These are phyloP conservation scores for Metacarcinus magister DNA, from an alignment of 2,888 invertebrate species.

Conservation along the genomic window DNA sequence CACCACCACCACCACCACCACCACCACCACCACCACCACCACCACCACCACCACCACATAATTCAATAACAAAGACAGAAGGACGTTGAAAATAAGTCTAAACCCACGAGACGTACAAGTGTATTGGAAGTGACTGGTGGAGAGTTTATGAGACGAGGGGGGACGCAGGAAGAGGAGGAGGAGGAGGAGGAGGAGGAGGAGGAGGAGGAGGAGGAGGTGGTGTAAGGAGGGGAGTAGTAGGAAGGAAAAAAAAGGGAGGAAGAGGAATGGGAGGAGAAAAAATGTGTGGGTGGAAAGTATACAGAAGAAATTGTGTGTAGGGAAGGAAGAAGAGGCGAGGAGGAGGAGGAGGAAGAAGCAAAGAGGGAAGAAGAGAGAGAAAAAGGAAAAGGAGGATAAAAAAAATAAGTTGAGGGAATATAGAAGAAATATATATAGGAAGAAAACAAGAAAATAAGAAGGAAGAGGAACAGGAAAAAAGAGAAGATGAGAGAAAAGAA, in stretches of 20 bases:
- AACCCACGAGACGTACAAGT: neutral
- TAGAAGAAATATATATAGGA: too few relatives aligned
- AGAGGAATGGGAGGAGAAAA: too few relatives aligned
- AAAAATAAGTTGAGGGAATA: too few relatives aligned
- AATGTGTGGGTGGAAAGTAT: too few relatives aligned
- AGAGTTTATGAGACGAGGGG: constrained; percentile 38
- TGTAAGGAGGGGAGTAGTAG: too few relatives aligned
- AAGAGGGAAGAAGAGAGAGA: too few relatives aligned
- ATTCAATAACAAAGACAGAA: neutral
- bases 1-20: neutral
- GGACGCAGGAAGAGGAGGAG: neutral
- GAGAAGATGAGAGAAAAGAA: neutral
- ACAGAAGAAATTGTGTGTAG: too few relatives aligned
- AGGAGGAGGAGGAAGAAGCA: too few relatives aligned
- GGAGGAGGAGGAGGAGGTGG: neutral
- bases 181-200: constrained; percentile 43
- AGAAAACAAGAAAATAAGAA: too few relatives aligned
- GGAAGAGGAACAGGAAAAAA: neutral
- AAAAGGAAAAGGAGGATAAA: too few relatives aligned
- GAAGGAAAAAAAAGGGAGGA: too few relatives aligned
- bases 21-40: neutral
- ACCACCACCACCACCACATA: neutral
- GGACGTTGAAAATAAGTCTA: neutral
- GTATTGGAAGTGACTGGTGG: constrained; percentile 31
- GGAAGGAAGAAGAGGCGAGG: too few relatives aligned